Evolutionary conservation across 2,113 vertebrate genomes (phyloP).

Genomic region (Rana temporaria): DNA sequence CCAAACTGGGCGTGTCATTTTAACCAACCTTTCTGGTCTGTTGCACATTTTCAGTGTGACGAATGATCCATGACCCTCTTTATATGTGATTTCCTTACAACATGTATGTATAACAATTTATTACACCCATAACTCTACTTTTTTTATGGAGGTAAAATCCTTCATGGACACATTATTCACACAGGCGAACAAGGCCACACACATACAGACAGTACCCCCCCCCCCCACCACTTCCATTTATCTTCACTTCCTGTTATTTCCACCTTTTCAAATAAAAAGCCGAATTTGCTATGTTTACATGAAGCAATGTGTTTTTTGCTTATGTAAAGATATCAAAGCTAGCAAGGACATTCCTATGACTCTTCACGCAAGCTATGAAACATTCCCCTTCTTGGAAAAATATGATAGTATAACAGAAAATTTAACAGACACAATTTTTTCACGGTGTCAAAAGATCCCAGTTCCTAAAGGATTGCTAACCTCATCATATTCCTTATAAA

Average conservation of each 20-base stretch:
- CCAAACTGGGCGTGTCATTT: too few relatives aligned
- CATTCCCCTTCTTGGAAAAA: constrained; percentile 21
- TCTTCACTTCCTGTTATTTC: constrained; percentile 38
- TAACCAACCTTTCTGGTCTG: background rate
- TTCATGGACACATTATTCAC: background rate
- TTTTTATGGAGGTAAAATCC: background rate
- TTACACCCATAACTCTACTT: background rate
- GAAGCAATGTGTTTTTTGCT: constrained; percentile 31
- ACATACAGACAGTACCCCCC: constrained; percentile 2
- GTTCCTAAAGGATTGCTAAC: too few relatives aligned
- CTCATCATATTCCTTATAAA: too few relatives aligned
- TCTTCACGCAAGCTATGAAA: background rate
- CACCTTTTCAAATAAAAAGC: constrained; percentile 18
- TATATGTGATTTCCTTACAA: background rate
- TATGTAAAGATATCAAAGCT: constrained; percentile 24
- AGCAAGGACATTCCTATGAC: constrained; percentile 1
- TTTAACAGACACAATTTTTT: background rate
- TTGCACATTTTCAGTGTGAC: background rate
- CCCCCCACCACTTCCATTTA: constrained; percentile 10
- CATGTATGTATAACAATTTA: background rate
- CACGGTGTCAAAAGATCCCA: too few relatives aligned
- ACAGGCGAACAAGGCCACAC: constrained; percentile 15
- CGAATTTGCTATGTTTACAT: background rate
- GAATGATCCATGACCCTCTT: background rate
- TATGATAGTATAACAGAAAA: background rate